Evolutionary conservation across 2,797 vertebrate genomes (phyloP), one percentile per base, ranked within the genome.

Genomic region (Anguilla marmorata): DNA sequence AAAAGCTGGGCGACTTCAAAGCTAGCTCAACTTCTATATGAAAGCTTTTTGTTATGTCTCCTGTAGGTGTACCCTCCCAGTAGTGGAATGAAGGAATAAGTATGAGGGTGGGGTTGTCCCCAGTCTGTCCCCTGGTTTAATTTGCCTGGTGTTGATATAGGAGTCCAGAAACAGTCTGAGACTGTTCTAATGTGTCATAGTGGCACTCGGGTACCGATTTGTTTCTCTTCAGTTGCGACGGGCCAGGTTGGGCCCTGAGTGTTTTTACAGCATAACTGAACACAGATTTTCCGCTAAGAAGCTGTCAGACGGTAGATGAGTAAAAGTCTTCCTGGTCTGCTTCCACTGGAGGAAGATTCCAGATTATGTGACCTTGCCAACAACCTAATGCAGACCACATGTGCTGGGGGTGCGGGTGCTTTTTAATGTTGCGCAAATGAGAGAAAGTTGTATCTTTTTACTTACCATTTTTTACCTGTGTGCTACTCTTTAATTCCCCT

Each of bases 281-380:
- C 93, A 92, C 93, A 97, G 95, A 96, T 96, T 97, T 96, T 96
- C 96, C 95, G 95, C 95, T 94, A 92, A 94, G 93, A 41, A 95
- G 94, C 94, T 94, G 90, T 96, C 96, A 95, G 93, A 27, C 92
- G 91, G 94, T 94, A 93, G 95, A 96, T 96, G 95, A 97, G 95
- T 96, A 96, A 96, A 97, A 96, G 95, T 97, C 96, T 98, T 95
- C 94, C 93, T 96, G 97, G 96, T 95, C 92, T 94, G 85, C 90
- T 85, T 96, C 94, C 94, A 96, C 93, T 90, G 89, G 90, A 94
- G 91, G 95, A 97, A 96, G 95, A 96, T 96, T 97, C 94, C 94
- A 96, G 93, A 94, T 96, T 92, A 93, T 24, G 0, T 27, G n/a
- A 89, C 90, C 89, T 91, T 86, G 96, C 96, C 97, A 97, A 86